Evolutionary conservation across 2,113 vertebrate species (phyloP).

Genomic region (Phrynosoma platyrhinos): DNA sequence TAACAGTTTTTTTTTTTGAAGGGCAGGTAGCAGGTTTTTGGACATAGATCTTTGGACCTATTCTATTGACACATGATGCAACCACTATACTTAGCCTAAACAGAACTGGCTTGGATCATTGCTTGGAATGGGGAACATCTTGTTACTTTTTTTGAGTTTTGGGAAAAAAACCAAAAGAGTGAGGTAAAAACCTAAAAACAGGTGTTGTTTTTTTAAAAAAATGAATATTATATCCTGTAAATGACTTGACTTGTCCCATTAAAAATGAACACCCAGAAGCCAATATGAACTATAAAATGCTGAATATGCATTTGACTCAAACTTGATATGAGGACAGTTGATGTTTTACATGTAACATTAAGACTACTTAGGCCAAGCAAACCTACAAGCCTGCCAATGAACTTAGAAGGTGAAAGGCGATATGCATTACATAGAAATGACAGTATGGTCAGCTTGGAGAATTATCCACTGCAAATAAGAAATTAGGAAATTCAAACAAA

Average conservation of each 20-base stretch:
- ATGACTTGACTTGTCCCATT: neutral
- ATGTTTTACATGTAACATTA: constrained; percentile 4
- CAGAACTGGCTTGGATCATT: no score
- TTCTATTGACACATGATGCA: neutral
- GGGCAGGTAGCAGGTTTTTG: no score
- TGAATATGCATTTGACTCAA: constrained; percentile 4
- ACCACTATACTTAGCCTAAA: neutral
- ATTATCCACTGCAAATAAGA: neutral
- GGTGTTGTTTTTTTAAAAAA: neutral
- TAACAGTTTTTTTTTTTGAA: no score
- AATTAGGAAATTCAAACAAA: neutral
- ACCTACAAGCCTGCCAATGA: neutral
- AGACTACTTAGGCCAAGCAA: constrained; percentile 16
- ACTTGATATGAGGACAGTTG: constrained; percentile 17
- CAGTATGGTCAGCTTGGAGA: neutral
- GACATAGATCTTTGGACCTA: no score
- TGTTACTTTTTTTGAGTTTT: neutral
- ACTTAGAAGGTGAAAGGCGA: neutral
- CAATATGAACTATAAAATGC: neutral
- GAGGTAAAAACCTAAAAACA: neutral
- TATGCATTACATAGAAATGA: constrained; percentile 21
- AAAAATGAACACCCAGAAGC: neutral
- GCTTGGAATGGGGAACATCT: no score
- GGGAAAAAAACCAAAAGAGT: neutral
- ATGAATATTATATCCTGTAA: constrained; percentile 3